Evolutionary conservation across 2,797 vertebrate genomes (phyloP), one percentile per base, ranked within the genome.

Genomic region (Craterocephalus amniculus): DNA sequence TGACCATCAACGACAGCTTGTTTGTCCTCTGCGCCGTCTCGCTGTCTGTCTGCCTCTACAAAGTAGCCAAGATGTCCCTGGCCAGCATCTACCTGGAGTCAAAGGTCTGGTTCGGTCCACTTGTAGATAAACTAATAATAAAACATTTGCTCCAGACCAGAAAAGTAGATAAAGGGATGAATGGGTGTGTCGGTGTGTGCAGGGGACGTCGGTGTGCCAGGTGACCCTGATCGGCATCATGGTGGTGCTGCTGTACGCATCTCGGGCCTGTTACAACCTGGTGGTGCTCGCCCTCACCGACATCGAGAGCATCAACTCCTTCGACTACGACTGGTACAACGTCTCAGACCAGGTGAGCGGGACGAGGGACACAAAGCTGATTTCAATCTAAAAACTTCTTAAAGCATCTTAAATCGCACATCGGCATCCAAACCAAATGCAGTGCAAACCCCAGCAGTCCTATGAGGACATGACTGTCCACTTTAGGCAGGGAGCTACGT

Each of bases 251-350:
- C 88, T 98, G 40, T 98, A 97, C 67, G 90, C 96, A 0, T 97
- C 96, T 0, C 92, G 97, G 63, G 96, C 97, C 83, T 97, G 96
- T 87, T 98, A 98, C 92, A 98, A 98, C 88, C 91, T 98, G 68
- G 93, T 96, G 78, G 96, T 96, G 60, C 86, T 98, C 20, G 94
- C 94, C 0, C 95, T 98, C 74, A 89, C 96, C 13, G 91, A 95
- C 88, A 94, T 88, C 16, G 55, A 94, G 83, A 94, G 83, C 70
- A 93, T 97, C 40, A 95, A 95, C 83, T 96, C 96, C 61, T 96
- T 97, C 22, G 96, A 97, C 86, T 97, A 97, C 0, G 96, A 97
- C 90, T 98, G 96, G 97, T 98, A 98, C 94, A 97, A 97, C 11
- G 96, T 98, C n/a, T 97, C 97, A 2, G 96, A 98, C 91, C 97